A percentile compares a stretch with the other conserved stretches of the same genome.
Conservation (phyloP, 2,888 invertebrate species). For the Papilio elwesi region DNA sequence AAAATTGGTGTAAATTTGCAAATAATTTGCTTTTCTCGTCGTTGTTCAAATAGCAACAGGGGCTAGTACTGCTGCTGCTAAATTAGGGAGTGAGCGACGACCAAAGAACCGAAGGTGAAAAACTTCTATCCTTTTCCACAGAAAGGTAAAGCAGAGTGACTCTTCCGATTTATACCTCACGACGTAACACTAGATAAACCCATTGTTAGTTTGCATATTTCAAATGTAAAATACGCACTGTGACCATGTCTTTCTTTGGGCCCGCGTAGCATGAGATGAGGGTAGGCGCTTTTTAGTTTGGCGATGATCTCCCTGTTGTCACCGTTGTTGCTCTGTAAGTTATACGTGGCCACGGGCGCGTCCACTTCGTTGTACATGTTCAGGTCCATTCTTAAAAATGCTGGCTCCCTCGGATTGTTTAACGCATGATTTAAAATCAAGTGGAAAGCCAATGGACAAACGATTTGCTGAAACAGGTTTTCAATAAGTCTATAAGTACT, state of each 20-base stretch:
- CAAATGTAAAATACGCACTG: slow-evolving; percentile 1
- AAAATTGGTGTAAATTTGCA: no score
- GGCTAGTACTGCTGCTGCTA: no score
- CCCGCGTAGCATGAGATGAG: slow-evolving; percentile 22
- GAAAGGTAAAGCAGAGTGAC: background rate
- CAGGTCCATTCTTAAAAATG: slow-evolving; percentile 21
- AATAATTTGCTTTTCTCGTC: no score
- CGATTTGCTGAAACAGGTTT: slow-evolving; percentile 43
- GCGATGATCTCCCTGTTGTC: slow-evolving; percentile 1
- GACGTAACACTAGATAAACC: no score
- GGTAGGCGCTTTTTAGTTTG: slow-evolving; percentile 26
- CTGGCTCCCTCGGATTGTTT: slow-evolving; percentile 32
- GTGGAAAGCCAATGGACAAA: slow-evolving; percentile 39
- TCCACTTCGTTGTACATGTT: slow-evolving; percentile 20
- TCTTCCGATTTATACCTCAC: no score
- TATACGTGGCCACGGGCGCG: slow-evolving; percentile 28
- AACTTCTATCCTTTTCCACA: background rate
- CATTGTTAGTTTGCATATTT: no score
- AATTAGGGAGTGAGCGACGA: no score
- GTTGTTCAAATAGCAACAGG: no score
- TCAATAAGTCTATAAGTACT: background rate
- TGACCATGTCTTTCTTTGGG: slow-evolving; percentile 4
- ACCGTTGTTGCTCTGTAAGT: background rate
- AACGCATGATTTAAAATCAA: slow-evolving; percentile 36
- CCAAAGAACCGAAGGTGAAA: no score